Base-by-base conservation (phyloP, 2,888 invertebrate genomes). In the Microctonus aethiopoides region DNA sequence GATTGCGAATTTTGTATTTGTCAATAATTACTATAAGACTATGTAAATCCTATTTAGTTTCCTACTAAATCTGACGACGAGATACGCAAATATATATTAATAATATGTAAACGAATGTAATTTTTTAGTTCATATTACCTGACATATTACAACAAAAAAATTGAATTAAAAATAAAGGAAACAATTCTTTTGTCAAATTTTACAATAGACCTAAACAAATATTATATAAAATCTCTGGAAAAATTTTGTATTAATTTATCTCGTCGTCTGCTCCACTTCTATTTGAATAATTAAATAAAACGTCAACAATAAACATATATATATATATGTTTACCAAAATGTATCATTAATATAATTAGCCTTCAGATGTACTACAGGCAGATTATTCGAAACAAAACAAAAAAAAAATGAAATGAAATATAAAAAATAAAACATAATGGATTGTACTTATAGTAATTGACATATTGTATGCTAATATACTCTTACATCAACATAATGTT, bases 391-490 rank as follows among this genome's bases (percentile, higher is more conserved):
- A 56, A 62, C 6, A 34, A 59, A 60, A 39, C 69, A 65, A 52
- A 24, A 57, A 57, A 54, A 24, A 24, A 26, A 64, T 36, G 24
- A 24, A 26, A 64, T 36, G 32, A 34, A n/a, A 41, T 34, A 67
- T 66, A 60, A 46, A 68, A 66, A 74, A 74, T 51, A 75, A 41
- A 41, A 41, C 13, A 16, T 46, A 46, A 46, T 46, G 72, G 70
- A 73, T 73, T 69, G 71, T 68, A 74, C 68, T 69, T 71, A n/a
- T n/a, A 73, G 68, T 69, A 70, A 78, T 75, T 74, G 75, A 75
- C 70, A 76, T 77, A 77, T 75, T 79, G 77, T 77, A 77, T 73
- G 74, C 76, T 77, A 78, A 34, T 57, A 34, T 57, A 57, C 56
- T 60, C 70, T 73, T 66, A 65, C 70, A 70, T 70, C 68, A 70